A percentile compares a stretch with the other conserved stretches of the same genome.
These are phyloP conservation scores for Agapornis canus DNA, from an alignment of 2,797 vertebrate species.

Conservation along the genomic window DNA sequence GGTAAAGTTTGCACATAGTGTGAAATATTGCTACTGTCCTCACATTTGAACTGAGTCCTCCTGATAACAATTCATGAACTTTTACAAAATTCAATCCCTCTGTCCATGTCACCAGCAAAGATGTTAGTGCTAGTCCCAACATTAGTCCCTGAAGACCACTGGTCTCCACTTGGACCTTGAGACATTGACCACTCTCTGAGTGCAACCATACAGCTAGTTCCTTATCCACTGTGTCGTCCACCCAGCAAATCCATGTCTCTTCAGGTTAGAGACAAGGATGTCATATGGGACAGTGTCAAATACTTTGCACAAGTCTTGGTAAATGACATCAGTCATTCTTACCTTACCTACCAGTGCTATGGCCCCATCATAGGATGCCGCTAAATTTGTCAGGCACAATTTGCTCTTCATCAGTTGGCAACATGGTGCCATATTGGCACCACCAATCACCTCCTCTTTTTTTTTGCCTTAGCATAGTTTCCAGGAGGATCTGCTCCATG, in stretches of 20 bases:
- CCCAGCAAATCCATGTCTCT: neutral
- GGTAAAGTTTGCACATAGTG: neutral
- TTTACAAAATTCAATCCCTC: neutral
- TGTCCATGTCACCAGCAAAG: neutral
- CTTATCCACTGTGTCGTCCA: neutral
- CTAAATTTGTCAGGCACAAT: neutral
- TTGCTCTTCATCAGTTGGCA: neutral
- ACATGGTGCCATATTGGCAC: neutral
- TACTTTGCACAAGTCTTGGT: neutral
- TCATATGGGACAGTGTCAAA: neutral
- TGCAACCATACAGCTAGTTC: neutral
- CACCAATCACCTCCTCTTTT: neutral
- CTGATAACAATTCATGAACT: neutral
- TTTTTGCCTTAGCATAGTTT: neutral
- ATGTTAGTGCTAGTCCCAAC: neutral
- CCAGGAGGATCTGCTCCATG: neutral
- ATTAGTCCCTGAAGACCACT: neutral
- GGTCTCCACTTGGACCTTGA: neutral
- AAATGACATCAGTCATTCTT: neutral
- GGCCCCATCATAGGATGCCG: neutral
- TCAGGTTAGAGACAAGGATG: neutral
- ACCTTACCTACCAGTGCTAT: neutral
- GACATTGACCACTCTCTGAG: neutral
- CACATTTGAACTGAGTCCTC: neutral
- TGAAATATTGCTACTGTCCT: neutral